Evolutionary conservation across 2,888 invertebrate genomes (phyloP).

Genomic region (Lypha dubia): DNA sequence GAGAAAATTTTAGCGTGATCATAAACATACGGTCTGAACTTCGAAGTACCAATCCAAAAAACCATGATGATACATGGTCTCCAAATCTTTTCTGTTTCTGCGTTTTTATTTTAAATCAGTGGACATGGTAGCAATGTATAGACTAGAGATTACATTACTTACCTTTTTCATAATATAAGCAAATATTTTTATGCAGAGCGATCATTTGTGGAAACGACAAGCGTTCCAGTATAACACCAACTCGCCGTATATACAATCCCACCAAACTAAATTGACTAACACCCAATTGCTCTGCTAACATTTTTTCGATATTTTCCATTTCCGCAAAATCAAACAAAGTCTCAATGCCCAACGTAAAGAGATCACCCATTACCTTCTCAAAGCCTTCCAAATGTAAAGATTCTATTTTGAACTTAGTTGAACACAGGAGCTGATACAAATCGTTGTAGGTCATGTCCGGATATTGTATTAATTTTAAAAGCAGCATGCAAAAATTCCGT

Average conservation of each 20-base stretch:
- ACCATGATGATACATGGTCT: no score
- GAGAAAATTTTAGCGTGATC: no score
- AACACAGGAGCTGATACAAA: slow-evolving; percentile 86
- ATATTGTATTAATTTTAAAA: slow-evolving; percentile 90
- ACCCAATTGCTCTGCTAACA: slow-evolving; percentile 84
- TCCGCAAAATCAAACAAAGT: slow-evolving; percentile 88
- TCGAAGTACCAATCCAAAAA: no score
- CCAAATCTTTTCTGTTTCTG: no score
- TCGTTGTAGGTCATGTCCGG: slow-evolving; percentile 90
- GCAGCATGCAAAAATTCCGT: slow-evolving; percentile 91
- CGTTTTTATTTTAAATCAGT: no score
- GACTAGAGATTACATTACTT: neutral
- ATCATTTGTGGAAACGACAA: slow-evolving; percentile 93
- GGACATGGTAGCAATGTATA: no score
- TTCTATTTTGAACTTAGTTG: slow-evolving; percentile 79
- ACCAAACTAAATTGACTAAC: slow-evolving; percentile 83
- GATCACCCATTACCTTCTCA: slow-evolving; percentile 85
- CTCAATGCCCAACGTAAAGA: slow-evolving; percentile 85
- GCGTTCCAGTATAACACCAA: slow-evolving; percentile 92
- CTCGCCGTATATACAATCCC: slow-evolving; percentile 92
- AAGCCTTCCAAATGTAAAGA: slow-evolving; percentile 83
- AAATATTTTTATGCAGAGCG: slow-evolving; percentile 88
- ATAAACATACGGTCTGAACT: no score
- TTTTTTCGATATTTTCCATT: slow-evolving; percentile 86
- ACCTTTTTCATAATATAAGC: slow-evolving; percentile 87